Percentiles rank a stretch among this genome's conserved stretches.
Conservation (phyloP, 2,797 vertebrate genomes). For the Malurus leucopterus region DNA sequence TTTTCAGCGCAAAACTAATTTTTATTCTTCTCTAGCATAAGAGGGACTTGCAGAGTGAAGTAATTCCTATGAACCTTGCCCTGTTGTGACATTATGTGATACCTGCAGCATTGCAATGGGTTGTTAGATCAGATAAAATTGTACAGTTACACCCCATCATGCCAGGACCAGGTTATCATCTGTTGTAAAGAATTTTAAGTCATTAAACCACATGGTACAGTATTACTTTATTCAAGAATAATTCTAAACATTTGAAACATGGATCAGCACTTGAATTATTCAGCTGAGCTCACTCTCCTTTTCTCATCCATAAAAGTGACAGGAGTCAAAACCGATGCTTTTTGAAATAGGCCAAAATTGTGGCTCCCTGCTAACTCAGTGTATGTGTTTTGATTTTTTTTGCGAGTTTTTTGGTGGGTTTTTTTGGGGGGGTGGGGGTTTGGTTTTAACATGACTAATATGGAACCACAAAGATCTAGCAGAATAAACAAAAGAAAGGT, state of each 20-base stretch:
- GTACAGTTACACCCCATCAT: not conserved
- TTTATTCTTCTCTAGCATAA: not conserved
- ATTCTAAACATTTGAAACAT: not conserved
- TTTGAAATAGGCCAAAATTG: not conserved
- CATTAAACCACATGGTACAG: not conserved
- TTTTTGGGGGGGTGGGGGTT: no score
- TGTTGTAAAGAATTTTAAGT: not conserved
- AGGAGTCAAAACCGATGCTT: not conserved
- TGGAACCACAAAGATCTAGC: not conserved
- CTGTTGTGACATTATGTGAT: not conserved
- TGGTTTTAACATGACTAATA: not conserved
- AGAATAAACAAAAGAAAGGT: constrained; percentile 41
- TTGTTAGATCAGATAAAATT: not conserved
- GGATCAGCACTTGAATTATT: not conserved
- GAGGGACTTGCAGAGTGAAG: not conserved
- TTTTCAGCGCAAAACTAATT: not conserved
- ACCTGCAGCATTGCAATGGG: not conserved
- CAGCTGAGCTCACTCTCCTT: not conserved
- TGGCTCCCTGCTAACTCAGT: not conserved
- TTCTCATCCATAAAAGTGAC: not conserved
- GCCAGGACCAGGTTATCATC: not conserved
- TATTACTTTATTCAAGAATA: not conserved
- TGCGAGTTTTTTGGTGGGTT: no score
- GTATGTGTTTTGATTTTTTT: not conserved
- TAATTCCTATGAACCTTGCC: fast-evolving